Base-by-base conservation (phyloP, 2,113 vertebrate species). In the Aythya baeri region DNA sequence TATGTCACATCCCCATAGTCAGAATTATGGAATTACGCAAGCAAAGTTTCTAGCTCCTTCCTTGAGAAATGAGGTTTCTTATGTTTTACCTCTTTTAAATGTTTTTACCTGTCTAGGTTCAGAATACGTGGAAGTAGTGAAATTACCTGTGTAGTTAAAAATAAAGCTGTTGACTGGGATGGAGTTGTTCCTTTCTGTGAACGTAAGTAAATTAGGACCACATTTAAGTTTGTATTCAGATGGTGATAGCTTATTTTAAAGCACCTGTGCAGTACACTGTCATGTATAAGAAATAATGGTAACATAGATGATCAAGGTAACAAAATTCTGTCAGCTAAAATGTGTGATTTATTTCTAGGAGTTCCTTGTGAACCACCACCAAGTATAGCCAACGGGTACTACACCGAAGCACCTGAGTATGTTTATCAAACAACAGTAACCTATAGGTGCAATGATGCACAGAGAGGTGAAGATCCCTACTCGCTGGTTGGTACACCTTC, bases 321-420 rank as follows among this genome's bases (percentile, higher is more conserved):
- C 20, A 59, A 29, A 44, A 63, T 57, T 38, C 31, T 14, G 5
- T 27, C 1, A 1, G 7, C 38, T 58, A 5, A 26, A 31, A 34
- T 27, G 8, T 92, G 25, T 82, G 38, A 4, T 87, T 92, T 12
- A 0, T 84, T 93, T 66, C 1, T 92, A 98, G 98, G 1, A 26
- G 70, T 96, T 49, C 61, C 76, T 2, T 98, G 98, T 91, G 1
- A 3, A 7, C 74, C 95, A 5, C 98, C 98, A 70, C 94, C 92
- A 18, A 10, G 5, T 2, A 97, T 98, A 36, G 15, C 36, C 73
- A 78, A 98, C 2, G 98, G 97, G 61, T 16, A 0, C 10, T 59
- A 86, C 6, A 79, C 43, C 0, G 83, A 49, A 2, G 36, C 3
- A 0, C 5, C 0, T 1, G 13, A 2, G 15, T 98, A 98, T 32